Conservation (phyloP, 2,888 invertebrate species). For the Spodoptera exigua region DNA sequence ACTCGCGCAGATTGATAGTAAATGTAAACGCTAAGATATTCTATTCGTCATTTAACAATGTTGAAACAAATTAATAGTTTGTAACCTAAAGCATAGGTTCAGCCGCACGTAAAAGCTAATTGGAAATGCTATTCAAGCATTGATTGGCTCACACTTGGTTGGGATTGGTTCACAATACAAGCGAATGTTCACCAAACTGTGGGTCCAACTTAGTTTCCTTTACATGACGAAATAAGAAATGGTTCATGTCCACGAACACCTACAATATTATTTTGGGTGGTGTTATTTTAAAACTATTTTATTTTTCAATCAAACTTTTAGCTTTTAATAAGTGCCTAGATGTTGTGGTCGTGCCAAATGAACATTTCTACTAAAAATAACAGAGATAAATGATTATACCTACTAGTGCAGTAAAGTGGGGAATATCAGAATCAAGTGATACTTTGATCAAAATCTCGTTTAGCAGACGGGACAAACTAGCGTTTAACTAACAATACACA, state of each 20-base stretch:
- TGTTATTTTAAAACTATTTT: neutral
- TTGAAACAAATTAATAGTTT: constrained; percentile 37
- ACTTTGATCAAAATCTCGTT: neutral
- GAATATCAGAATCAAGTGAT: neutral
- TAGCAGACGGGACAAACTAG: constrained; percentile 18
- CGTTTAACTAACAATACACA: constrained; percentile 29
- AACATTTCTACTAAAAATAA: neutral
- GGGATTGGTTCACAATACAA: constrained; percentile 7
- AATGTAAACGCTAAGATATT: constrained; percentile 27
- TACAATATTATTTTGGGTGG: constrained; percentile 6
- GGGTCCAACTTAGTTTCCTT: constrained; percentile 22
- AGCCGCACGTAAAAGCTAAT: constrained; percentile 39
- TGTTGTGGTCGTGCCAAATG: neutral
- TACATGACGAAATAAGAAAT: constrained; percentile 12
- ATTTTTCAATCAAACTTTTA: constrained; percentile 5
- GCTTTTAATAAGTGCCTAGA: constrained; percentile 3
- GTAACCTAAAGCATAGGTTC: constrained; percentile 24
- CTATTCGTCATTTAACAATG: constrained; percentile 12
- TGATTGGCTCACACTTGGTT: constrained; percentile 34
- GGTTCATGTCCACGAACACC: constrained; percentile 13
- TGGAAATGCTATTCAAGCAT: constrained; percentile 35
- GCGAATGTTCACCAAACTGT: constrained; percentile 25
- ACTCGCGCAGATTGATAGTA: constrained; percentile 22
- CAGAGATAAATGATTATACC: no score
- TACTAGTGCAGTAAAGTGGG: neutral